A percentile compares a stretch with the other conserved stretches of the same genome.
Evolutionary conservation across 37 sponge, comb jelly and placozoan genomes (phyloP).

Genomic region (Ianthella basta): DNA sequence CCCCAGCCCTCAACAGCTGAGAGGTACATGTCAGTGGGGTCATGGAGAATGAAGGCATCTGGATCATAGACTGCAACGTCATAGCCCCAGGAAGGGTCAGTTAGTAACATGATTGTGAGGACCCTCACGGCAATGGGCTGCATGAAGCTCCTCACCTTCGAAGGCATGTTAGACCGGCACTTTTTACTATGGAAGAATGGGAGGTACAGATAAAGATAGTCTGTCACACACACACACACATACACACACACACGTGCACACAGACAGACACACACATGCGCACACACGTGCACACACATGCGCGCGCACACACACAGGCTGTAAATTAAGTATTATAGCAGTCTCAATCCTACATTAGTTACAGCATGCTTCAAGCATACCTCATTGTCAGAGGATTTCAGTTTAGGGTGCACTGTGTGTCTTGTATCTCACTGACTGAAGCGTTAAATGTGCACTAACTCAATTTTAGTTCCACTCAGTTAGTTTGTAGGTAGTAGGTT

Average conservation of each 20-base stretch:
- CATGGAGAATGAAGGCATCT: neutral
- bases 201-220: no score
- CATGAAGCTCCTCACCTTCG: neutral
- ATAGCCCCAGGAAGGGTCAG: neutral
- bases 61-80: neutral
- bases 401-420: no score
- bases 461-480: no score
- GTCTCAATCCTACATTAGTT: neutral
- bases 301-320: neutral
- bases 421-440: no score
- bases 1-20: neutral
- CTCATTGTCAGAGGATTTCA: no score
- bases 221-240: neutral
- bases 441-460: no score
- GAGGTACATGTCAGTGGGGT: neutral
- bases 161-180: neutral
- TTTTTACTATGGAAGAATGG: no score
- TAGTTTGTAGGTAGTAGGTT: no score
- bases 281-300: no score
- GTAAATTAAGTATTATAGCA: no score
- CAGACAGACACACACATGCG: no score
- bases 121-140: neutral
- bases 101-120: neutral
- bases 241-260: slow-evolving; percentile 9
- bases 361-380: neutral